A percentile compares a stretch with the other conserved stretches of the same genome.
phyloP scores from a whole-genome alignment of 2,888 invertebrate species.

The Calameuta idolon region DNA sequence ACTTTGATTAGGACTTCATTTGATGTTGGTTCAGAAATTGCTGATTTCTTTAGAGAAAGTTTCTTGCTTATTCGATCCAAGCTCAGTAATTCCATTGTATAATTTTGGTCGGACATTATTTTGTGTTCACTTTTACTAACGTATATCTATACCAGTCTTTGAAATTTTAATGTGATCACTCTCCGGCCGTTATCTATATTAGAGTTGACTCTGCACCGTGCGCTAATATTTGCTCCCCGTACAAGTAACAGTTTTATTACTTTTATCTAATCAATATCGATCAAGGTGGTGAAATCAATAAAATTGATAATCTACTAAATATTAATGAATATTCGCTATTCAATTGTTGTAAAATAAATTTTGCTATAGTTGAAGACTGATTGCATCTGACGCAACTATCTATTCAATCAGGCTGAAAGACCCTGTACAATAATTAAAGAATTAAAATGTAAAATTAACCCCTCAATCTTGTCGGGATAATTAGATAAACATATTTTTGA shows the following conservation, averaged over 20 bases:
- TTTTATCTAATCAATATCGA: too few species aligned
- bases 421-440: too few species aligned
- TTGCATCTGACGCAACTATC: too few species aligned
- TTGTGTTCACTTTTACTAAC: too few species aligned
- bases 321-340: too few species aligned
- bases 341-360: too few species aligned
- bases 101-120: too few species aligned
- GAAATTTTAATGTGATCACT: background rate
- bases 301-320: too few species aligned
- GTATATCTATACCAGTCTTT: background rate
- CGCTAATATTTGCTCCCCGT: background rate
- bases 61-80: slow-evolving; percentile 49
- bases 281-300: too few species aligned
- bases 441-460: background rate
- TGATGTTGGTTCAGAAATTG: slow-evolving; percentile 45
- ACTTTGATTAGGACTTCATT: slow-evolving; percentile 76
- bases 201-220: background rate
- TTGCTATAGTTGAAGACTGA: too few species aligned
- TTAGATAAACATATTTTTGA: background rate
- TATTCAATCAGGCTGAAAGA: too few species aligned
- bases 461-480: background rate
- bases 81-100: slow-evolving; percentile 56
- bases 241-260: too few species aligned
- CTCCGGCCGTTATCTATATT: background rate
- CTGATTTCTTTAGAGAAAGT: slow-evolving; percentile 42